Percentiles rank a stretch among this genome's conserved stretches.
Conservation (phyloP, 2,797 vertebrate species). For the Onychomys torridus region DNA sequence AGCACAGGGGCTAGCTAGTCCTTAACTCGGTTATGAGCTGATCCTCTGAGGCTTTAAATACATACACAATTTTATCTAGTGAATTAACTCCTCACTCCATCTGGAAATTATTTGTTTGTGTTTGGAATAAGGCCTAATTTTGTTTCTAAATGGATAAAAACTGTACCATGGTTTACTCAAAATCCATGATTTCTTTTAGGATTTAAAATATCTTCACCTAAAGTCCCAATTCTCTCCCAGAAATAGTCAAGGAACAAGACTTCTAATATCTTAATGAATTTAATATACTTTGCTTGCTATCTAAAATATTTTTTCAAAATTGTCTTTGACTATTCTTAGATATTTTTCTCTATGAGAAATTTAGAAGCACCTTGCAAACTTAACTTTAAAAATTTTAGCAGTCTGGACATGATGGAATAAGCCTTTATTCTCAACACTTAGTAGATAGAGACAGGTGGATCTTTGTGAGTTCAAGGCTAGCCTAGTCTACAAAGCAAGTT, state of each 20-base stretch:
- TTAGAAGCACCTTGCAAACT: slow-evolving; percentile 55
- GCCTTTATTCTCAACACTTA: background rate
- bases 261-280: slow-evolving; percentile 24
- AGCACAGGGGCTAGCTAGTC: background rate
- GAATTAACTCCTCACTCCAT: slow-evolving; percentile 48
- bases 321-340: slow-evolving; percentile 47
- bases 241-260: background rate
- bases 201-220: slow-evolving; percentile 46
- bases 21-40: background rate
- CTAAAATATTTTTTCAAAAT: background rate
- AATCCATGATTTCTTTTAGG: background rate
- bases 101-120: slow-evolving; percentile 65
- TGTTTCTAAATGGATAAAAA: slow-evolving; percentile 21
- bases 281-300: slow-evolving; percentile 29
- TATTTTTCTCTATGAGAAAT: slow-evolving; percentile 16
- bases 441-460: background rate
- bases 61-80: slow-evolving; percentile 19
- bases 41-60: slow-evolving; percentile 32
- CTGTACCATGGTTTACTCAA: background rate
- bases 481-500: background rate
- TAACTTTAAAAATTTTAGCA: slow-evolving; percentile 36
- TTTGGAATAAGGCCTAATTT: slow-evolving; percentile 47
- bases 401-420: background rate
- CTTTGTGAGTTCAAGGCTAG: background rate
- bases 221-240: background rate